These are phyloP conservation scores for Sipha flava DNA, from an alignment of 1,140 invertebrate species.

Conservation along the genomic window DNA sequence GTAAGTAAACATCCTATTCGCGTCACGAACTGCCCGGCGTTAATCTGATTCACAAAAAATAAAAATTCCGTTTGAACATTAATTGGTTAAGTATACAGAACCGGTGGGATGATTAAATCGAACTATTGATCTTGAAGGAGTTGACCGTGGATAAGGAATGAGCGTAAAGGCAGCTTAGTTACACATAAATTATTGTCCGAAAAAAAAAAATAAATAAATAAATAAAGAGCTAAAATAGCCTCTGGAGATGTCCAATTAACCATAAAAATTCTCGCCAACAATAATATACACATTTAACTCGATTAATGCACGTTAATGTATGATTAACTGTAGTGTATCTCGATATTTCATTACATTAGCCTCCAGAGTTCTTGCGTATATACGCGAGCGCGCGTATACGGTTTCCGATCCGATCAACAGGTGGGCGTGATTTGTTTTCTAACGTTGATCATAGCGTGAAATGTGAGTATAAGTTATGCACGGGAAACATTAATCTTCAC, in stretches of 20 bases:
- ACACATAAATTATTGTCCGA: neutral
- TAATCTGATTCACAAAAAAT: neutral
- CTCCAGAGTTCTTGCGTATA: neutral
- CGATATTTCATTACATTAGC: neutral
- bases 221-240: neutral
- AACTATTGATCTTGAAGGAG: neutral
- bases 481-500: neutral
- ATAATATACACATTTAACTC: neutral
- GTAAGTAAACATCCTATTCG: neutral
- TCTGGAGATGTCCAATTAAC: neutral
- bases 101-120: neutral
- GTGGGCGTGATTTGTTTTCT: neutral
- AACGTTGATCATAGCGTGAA: neutral
- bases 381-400: too few species aligned
- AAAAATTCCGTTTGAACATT: neutral
- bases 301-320: constrained; percentile 2
- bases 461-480: neutral
- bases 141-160: too few species aligned
- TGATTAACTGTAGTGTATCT: neutral
- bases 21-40: neutral
- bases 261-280: neutral
- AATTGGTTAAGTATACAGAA: neutral
- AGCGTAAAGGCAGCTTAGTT: neutral
- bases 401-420: neutral
- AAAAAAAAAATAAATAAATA: neutral